Conservation (phyloP, 2,113 vertebrate species). For the Natator depressus region DNA sequence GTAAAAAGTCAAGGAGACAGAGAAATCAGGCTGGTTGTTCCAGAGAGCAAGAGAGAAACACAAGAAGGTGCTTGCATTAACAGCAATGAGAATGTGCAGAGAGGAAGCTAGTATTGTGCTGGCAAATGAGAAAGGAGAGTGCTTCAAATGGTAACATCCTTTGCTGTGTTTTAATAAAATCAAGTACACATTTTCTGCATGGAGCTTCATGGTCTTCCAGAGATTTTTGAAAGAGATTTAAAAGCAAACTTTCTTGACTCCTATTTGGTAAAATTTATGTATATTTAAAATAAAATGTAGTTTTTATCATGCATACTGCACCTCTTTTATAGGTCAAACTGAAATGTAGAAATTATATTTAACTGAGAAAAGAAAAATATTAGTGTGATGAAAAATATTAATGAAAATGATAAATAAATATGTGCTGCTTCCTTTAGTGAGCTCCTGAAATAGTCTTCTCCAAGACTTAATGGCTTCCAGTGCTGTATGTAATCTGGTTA, state of each 20-base stretch:
- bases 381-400: constrained; percentile 28
- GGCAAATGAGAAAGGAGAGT: not conserved
- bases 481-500: constrained; percentile 44
- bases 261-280: constrained; percentile 44
- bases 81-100: not conserved
- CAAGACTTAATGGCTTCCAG: constrained; percentile 53
- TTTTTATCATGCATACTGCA: not conserved
- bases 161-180: constrained; percentile 51
- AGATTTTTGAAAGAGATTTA: constrained; percentile 46
- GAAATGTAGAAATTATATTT: constrained; percentile 37
- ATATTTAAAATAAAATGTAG: constrained; percentile 6
- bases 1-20: not conserved
- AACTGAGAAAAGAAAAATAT: constrained; percentile 30
- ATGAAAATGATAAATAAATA: constrained; percentile 44
- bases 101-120: not conserved
- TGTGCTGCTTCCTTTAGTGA: constrained; percentile 48
- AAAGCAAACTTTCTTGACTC: constrained; percentile 43
- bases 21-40: not conserved
- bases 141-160: constrained; percentile 28
- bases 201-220: constrained; percentile 11
- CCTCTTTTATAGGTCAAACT: not conserved
- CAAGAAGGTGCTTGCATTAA: not conserved
- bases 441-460: constrained; percentile 34
- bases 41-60: not conserved
- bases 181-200: constrained; percentile 7